Percentiles rank a stretch among this genome's conserved stretches.
phyloP scores from a whole-genome alignment of 2,888 invertebrate genomes.

The Lycia hirtaria region DNA sequence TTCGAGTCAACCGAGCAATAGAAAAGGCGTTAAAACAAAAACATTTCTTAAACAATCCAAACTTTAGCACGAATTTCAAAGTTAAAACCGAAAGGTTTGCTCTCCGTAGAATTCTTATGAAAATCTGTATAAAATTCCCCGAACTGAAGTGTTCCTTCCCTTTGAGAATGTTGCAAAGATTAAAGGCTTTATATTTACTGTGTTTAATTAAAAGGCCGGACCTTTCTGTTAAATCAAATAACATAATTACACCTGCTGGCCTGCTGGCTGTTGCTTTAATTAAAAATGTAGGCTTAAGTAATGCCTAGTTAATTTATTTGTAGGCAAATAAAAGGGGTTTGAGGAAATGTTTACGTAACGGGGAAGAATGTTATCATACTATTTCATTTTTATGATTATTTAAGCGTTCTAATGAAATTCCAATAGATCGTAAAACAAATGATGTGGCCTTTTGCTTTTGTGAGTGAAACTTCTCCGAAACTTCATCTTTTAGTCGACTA shows the following conservation, averaged over 20 bases:
- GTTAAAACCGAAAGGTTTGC: constrained; percentile 26
- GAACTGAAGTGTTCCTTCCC: constrained; percentile 29
- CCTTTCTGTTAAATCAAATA: constrained; percentile 46
- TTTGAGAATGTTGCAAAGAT: constrained; percentile 40
- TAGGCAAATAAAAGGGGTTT: constrained; percentile 10
- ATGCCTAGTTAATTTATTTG: constrained; percentile 24
- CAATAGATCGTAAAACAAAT: background rate
- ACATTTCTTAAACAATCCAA: constrained; percentile 21
- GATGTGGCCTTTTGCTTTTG: no score
- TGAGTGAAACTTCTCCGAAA: no score
- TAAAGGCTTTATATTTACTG: constrained; percentile 38
- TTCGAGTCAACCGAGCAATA: background rate
- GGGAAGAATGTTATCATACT: background rate
- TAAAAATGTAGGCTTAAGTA: constrained; percentile 34
- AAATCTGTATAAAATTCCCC: constrained; percentile 30
- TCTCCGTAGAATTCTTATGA: constrained; percentile 32
- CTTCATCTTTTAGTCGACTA: no score
- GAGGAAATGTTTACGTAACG: background rate
- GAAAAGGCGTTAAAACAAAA: constrained; percentile 5
- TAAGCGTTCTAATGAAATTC: background rate
- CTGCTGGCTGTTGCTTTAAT: constrained; percentile 39
- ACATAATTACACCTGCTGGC: constrained; percentile 41
- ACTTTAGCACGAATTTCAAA: constrained; percentile 6
- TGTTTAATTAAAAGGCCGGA: constrained; percentile 42
- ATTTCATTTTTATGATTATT: background rate